phyloP scores from a whole-genome alignment of 2,888 invertebrate species.

The Aspidiotus destructor region DNA sequence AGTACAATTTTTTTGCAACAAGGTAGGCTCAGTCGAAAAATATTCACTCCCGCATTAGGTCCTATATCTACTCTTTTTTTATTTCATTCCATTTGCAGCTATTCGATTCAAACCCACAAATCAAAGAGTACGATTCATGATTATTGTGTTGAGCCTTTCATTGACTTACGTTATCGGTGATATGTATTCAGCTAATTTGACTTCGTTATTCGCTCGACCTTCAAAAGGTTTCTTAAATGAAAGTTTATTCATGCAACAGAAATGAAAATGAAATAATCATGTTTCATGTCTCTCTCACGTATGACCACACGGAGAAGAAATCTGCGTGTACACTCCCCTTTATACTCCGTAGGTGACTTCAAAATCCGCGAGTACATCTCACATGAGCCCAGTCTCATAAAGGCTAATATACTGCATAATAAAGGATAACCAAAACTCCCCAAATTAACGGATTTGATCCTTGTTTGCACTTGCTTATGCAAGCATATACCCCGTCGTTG shows the following conservation, averaged over 20 bases:
- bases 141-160: conserved; percentile 59
- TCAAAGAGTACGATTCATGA: conserved; percentile 58
- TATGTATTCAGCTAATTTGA: conserved; percentile 68
- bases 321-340: background rate
- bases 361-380: background rate
- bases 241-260: background rate
- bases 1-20: conserved; percentile 44
- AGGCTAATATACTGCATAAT: no score
- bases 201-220: conserved; percentile 62
- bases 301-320: no score
- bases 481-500: no score
- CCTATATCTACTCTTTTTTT: background rate
- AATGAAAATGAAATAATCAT: no score
- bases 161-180: conserved; percentile 69
- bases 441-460: no score
- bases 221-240: conserved; percentile 46
- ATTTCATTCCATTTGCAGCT: conserved; percentile 42
- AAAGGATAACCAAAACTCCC: no score
- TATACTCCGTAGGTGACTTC: background rate
- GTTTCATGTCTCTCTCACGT: no score
- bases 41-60: background rate
- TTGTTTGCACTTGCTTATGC: no score
- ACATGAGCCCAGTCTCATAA: no score
- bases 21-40: conserved; percentile 11
- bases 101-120: conserved; percentile 53